phyloP scores from a whole-genome alignment of 2,888 invertebrate species.

The Cephus runcator region DNA sequence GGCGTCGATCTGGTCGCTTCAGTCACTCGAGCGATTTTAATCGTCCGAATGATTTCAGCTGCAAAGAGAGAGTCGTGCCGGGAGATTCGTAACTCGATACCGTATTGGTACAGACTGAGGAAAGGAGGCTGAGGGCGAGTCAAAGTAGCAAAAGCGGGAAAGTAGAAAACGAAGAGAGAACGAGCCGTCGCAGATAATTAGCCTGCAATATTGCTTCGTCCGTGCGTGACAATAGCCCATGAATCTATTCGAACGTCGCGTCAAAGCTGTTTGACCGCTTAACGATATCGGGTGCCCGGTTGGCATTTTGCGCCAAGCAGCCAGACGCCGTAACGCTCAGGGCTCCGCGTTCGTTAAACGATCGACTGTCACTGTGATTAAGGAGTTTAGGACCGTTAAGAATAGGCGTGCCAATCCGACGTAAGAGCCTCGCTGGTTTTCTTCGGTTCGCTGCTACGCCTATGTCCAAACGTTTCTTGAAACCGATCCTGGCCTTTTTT shows the following conservation, averaged over 20 bases:
- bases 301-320: background rate
- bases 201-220: slow-evolving; percentile 18
- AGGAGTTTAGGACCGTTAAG: slow-evolving; percentile 17
- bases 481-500: too few relatives aligned
- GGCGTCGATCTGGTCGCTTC: too few relatives aligned
- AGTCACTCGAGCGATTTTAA: too few relatives aligned
- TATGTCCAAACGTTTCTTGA: background rate
- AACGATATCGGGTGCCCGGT: slow-evolving; percentile 5
- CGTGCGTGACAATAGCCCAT: slow-evolving; percentile 48
- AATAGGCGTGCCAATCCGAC: too few relatives aligned
- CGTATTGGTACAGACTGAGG: too few relatives aligned
- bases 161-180: too few relatives aligned
- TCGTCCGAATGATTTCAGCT: too few relatives aligned
- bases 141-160: too few relatives aligned
- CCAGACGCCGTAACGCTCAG: background rate
- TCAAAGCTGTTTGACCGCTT: slow-evolving; percentile 49
- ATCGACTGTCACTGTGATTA: slow-evolving; percentile 34
- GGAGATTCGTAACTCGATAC: too few relatives aligned
- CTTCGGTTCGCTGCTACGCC: background rate
- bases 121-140: too few relatives aligned
- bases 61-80: too few relatives aligned
- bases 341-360: slow-evolving; percentile 26
- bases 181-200: slow-evolving; percentile 37
- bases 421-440: background rate
- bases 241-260: slow-evolving; percentile 48